Conservation (phyloP, 1,140 invertebrate genomes). For the Drosophila sucinea region DNA sequence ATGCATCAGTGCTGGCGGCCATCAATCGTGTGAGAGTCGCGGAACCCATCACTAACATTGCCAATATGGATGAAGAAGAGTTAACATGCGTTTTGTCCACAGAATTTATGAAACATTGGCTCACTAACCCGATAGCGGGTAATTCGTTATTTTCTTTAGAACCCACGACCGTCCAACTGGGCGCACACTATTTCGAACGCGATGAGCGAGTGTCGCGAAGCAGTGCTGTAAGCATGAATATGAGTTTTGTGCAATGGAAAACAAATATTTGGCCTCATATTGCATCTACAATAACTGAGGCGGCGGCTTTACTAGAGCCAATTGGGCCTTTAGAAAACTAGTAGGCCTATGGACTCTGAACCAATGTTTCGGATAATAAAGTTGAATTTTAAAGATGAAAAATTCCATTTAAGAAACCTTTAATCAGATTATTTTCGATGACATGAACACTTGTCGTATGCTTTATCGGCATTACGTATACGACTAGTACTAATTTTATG, state of each 20-base stretch:
- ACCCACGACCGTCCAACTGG: not conserved
- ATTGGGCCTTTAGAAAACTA: too few species aligned
- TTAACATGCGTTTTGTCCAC: not conserved
- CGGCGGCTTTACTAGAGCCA: not conserved
- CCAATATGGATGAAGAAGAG: not conserved
- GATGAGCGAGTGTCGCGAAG: not conserved
- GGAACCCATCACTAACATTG: not conserved
- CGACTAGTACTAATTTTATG: too few species aligned
- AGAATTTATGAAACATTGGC: not conserved
- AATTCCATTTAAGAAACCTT: too few species aligned
- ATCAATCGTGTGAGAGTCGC: not conserved
- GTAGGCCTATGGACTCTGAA: too few species aligned
- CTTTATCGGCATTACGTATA: too few species aligned
- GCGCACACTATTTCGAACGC: not conserved
- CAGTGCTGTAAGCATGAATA: not conserved
- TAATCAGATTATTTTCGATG: too few species aligned
- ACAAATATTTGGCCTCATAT: not conserved
- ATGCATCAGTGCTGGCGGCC: not conserved
- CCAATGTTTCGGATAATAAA: too few species aligned
- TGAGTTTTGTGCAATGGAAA: not conserved
- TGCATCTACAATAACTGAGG: not conserved
- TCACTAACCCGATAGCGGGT: not conserved
- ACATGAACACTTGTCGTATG: too few species aligned
- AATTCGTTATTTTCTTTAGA: not conserved
- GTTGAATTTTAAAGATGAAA: too few species aligned